Base-by-base conservation (phyloP, 2,888 invertebrate species). In the Trichopria drosophilae region DNA sequence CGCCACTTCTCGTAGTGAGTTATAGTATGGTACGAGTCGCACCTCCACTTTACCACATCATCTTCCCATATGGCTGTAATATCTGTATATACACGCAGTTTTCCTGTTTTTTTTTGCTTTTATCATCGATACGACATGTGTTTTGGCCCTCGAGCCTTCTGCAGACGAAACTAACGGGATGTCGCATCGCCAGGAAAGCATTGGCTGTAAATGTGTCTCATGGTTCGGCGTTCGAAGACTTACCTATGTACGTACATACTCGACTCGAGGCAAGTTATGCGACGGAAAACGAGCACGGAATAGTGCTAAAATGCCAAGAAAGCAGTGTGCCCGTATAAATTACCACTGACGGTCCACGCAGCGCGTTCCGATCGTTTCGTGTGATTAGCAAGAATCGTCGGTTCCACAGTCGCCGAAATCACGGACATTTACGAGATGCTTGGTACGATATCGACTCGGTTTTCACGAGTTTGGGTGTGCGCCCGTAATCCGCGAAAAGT, bases 241-340 rank as follows among this genome's bases (percentile, higher is more conserved):
- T 26, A 12, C 28, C 19, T 36, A 6, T 13, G 3, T 19, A 16
- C 10, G 16, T 19, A 29, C 29, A 15, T 13, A 36, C 16, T 23
- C 32, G 19, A 15, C 31, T 28, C 7, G 19, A 37, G 19, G 31
- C 42, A 49, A 32, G 56, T 58, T 59, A 61, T 57, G 59, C 55
- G 51, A 47, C 35, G 53, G 54, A 59, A 58, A 58, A 59, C 57
- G 56, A 57, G 41, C 46, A 54, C 54, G 60, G 54, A 54, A 49
- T 37, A 47, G 51, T 50, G 53, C 57, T 59, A 55, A 47, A 53
- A 51, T 48, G 41, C 41, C 51, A 51, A 56, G 53, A 46, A 58
- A 58, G 56, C 54, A 54, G 44, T 49, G 24, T 45, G 53, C 53
- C 52, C 53, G 53, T 57, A 56, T 51, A 50, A 56, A 56, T 57